Evolutionary conservation across 53 echinoderm and acorn worm genomes (phyloP).

Genomic region (Holothuria leucospilota): DNA sequence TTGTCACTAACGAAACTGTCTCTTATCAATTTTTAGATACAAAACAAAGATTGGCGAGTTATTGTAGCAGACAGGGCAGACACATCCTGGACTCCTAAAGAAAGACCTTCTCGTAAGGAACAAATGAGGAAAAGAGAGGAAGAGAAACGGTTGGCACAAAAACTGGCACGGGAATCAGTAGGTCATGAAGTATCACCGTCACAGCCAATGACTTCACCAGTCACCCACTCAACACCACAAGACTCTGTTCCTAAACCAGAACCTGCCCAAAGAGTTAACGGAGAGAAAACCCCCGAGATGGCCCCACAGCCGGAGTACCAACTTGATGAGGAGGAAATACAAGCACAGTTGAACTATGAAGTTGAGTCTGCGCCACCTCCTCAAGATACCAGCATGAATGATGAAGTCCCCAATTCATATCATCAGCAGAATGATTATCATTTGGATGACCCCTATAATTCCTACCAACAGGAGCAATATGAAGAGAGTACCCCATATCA

Average conservation of each 20-base stretch:
- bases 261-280: too few species aligned
- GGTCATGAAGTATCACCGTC: not conserved
- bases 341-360: constrained; percentile 35
- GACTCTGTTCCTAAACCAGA: too few species aligned
- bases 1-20: too few species aligned
- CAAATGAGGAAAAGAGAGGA: constrained; percentile 65
- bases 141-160: constrained; percentile 31
- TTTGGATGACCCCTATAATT: constrained; percentile 22
- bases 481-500: not conserved
- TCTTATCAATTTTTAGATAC: not conserved
- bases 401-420: not conserved
- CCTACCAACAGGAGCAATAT: not conserved
- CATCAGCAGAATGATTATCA: constrained; percentile 10
- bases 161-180: constrained; percentile 28
- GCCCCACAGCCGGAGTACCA: not conserved
- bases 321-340: constrained; percentile 47
- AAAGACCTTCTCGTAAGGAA: constrained; percentile 73
- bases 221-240: constrained; percentile 34
- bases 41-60: constrained; percentile 34
- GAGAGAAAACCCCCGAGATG: not conserved
- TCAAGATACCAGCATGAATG: constrained; percentile 14
- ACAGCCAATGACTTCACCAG: not conserved
- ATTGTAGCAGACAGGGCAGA: constrained; percentile 29
- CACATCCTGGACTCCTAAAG: constrained; percentile 56
- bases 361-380: constrained; percentile 67